These are phyloP conservation scores for Maylandia zebra DNA, from an alignment of 2,113 vertebrate genomes.

Conservation along the genomic window DNA sequence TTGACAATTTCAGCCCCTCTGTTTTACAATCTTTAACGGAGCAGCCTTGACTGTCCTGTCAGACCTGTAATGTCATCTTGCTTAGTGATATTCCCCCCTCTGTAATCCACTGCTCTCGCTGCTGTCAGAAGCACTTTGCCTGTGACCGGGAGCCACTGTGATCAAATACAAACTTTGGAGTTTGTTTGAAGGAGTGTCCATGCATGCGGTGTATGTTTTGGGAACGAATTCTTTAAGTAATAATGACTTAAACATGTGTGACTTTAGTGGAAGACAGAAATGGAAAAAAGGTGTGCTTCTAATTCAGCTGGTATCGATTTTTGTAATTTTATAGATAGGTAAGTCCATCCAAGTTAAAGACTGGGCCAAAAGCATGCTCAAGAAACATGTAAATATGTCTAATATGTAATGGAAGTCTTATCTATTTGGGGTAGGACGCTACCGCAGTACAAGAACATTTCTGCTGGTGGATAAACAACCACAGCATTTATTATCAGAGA, in stretches of 20 bases:
- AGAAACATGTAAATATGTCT: neutral
- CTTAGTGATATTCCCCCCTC: neutral
- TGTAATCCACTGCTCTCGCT: neutral
- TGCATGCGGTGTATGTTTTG: constrained; percentile 3
- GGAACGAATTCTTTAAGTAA: neutral
- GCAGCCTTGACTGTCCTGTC: constrained; percentile 13
- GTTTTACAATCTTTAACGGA: neutral
- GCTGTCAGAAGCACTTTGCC: constrained; percentile 49
- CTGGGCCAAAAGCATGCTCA: neutral
- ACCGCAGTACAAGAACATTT: neutral
- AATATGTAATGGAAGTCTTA: neutral
- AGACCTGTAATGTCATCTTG: constrained; percentile 18
- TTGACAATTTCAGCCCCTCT: neutral
- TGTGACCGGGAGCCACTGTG: constrained; percentile 11
- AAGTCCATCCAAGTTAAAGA: neutral
- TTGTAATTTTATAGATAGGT: neutral
- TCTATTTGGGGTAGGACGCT: neutral
- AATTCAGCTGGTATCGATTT: constrained; percentile 20
- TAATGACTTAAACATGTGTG: constrained; percentile 45
- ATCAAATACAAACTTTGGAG: constrained; percentile 23
- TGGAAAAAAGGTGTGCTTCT: constrained; percentile 11
- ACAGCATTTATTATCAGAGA: neutral
- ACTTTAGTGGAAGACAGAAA: neutral
- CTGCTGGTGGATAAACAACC: neutral
- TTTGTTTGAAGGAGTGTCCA: constrained; percentile 45